A percentile compares a stretch with the other conserved stretches of the same genome.
Evolutionary conservation across 2,888 invertebrate genomes (phyloP).

Genomic region (Agrilus cyanescens): DNA sequence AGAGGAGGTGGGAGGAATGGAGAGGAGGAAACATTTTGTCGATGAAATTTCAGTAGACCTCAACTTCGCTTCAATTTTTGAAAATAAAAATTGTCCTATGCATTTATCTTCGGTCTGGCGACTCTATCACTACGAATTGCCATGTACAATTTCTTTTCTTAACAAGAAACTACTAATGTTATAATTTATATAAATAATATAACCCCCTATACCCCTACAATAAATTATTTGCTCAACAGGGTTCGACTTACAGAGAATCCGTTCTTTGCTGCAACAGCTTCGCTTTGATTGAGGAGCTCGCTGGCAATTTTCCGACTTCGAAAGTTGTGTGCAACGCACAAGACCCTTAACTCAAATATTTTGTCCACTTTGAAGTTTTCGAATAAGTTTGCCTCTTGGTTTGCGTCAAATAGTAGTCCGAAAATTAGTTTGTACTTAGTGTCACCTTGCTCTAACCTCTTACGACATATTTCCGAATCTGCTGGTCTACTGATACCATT

Average conservation of each 20-base stretch:
- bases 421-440: constrained; percentile 69
- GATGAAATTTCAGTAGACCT: too few species aligned
- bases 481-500: constrained; percentile 66
- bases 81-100: too few species aligned
- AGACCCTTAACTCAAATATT: constrained; percentile 68
- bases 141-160: too few species aligned
- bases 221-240: too few species aligned
- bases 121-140: too few species aligned
- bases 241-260: constrained; percentile 51
- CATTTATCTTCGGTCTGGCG: too few species aligned
- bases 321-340: constrained; percentile 60
- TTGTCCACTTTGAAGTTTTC: constrained; percentile 51
- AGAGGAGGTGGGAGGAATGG: not conserved
- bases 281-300: constrained; percentile 54
- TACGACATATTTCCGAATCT: constrained; percentile 57
- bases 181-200: too few species aligned
- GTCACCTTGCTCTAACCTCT: constrained; percentile 51
- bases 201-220: too few species aligned
- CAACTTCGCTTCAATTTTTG: too few species aligned
- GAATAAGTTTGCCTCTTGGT: constrained; percentile 58
- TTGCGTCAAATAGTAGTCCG: constrained; percentile 59
- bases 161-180: too few species aligned
- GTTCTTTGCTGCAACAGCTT: constrained; percentile 50
- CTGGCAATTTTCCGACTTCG: constrained; percentile 67
- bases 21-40: too few species aligned